Base-by-base conservation (phyloP, 2,797 vertebrate genomes). In the Thunnus albacares region DNA sequence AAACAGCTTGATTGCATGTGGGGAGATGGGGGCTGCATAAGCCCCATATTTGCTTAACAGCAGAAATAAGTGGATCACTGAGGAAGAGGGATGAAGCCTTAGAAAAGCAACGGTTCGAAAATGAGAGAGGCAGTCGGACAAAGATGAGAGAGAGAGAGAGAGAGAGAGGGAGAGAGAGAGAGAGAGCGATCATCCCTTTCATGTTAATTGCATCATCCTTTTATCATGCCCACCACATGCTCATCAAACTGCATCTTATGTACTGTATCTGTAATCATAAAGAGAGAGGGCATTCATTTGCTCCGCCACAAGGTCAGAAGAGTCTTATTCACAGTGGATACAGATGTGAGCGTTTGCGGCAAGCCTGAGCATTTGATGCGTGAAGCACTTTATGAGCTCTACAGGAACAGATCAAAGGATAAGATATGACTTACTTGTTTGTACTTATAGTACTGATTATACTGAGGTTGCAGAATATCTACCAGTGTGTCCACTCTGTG, bases 1-100 rank as follows among this genome's bases (percentile, higher is more conserved):
- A 92, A 92, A 94, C 86, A 91, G 90, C 91, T 89, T 90, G 91
- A 92, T 89, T 88, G 89, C 81, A 66, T 52, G 72, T 59, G 72
- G 49, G 82, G 73, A 76, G 81, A 57, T 15, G 73, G 84, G 52
- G 83, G 78, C n/a, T 64, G 72, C 79, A 62, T 84, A 90, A 87
- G 83, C 79, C 64, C 47, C 13, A 20, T 79, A 72, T 91, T 92
- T 91, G 87, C 90, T 86, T 47, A 87, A 83, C 83, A 81, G 77
- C 82, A 85, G 81, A 88, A 83, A 91, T 77, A 67, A 90, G 82
- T 66, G 75, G 63, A 86, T 77, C 71, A 61, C 66, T 57, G 87
- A 86, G 87, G 65, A 81, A 71, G 70, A 71, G 45, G 64, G 76
- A 81, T 68, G 77, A 71, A 60, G 75, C 49, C 4, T 78, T 71